phyloP scores from a whole-genome alignment of 2,797 vertebrate species.

The Tenualosa thibaudeaui region DNA sequence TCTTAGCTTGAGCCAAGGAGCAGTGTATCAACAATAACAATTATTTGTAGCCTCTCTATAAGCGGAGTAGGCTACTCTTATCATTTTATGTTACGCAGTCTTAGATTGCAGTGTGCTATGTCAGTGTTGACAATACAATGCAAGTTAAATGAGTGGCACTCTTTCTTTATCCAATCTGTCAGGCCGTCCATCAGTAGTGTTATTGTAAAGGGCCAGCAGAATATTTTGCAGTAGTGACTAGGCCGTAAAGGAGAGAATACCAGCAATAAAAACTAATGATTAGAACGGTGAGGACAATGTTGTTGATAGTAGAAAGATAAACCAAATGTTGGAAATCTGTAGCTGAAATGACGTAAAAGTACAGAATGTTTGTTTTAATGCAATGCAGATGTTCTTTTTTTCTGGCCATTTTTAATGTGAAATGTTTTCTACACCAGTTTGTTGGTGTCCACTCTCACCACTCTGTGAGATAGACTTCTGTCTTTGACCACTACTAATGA shows the following conservation, averaged over 20 bases:
- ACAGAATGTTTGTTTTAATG: conserved; percentile 58
- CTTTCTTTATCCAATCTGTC: background rate
- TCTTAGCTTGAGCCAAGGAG: background rate
- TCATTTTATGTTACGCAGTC: background rate
- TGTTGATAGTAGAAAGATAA: conserved; percentile 37
- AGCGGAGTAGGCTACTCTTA: no score
- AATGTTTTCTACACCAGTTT: conserved; percentile 56
- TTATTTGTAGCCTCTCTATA: background rate
- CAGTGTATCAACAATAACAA: background rate
- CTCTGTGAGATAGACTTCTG: conserved; percentile 52
- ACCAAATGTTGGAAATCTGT: conserved; percentile 36
- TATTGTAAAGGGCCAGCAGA: conserved; percentile 24
- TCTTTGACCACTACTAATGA: conserved; percentile 73
- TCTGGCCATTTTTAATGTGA: conserved; percentile 66
- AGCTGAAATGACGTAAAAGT: conserved; percentile 37
- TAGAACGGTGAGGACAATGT: conserved; percentile 15
- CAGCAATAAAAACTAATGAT: conserved; percentile 42
- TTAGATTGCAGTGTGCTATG: conserved; percentile 26
- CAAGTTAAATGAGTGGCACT: background rate
- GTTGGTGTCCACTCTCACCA: conserved; percentile 47
- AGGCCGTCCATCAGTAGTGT: conserved; percentile 17
- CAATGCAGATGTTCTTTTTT: conserved; percentile 62
- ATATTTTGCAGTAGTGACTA: conserved; percentile 23
- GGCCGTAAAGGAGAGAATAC: conserved; percentile 13
- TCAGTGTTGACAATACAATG: background rate